Conservation (phyloP, 2,113 vertebrate genomes). For the Catharus bicknelli region DNA sequence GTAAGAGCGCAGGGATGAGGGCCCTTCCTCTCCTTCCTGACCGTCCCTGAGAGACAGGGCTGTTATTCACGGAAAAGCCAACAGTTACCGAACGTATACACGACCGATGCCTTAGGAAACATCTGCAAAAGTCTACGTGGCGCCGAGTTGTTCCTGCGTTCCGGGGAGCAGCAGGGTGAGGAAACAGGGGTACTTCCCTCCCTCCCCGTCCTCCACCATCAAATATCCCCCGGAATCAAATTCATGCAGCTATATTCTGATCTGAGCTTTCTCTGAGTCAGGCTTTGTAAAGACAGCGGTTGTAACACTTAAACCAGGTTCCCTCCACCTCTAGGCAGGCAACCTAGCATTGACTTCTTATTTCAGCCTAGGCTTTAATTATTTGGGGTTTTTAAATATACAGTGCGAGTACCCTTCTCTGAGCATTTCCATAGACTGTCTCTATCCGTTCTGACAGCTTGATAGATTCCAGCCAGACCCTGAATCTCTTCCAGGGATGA, state of each 20-base stretch:
- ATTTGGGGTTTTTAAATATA: not conserved
- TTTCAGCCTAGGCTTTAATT: not conserved
- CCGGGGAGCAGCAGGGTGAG: not conserved
- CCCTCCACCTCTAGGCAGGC: not conserved
- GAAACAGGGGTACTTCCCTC: not conserved
- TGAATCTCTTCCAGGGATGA: slow-evolving; percentile 13
- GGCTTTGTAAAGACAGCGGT: not conserved
- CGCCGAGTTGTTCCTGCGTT: not conserved
- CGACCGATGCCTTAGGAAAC: not conserved
- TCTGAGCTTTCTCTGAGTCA: not conserved
- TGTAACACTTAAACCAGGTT: not conserved
- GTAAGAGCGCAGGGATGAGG: not conserved
- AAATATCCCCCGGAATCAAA: not conserved
- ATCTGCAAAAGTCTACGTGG: not conserved
- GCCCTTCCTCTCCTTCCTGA: not conserved
- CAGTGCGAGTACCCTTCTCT: not conserved
- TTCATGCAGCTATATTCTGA: not conserved
- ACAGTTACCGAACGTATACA: fast-evolving
- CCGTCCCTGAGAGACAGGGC: not conserved
- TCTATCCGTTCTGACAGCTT: not conserved
- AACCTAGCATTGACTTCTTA: not conserved
- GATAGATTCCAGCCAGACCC: not conserved
- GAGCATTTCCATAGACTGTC: not conserved
- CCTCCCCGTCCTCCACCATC: not conserved
- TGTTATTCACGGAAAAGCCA: not conserved